Evolutionary conservation across 2,797 vertebrate genomes (phyloP).

Genomic region (Nannoperca obscura): DNA sequence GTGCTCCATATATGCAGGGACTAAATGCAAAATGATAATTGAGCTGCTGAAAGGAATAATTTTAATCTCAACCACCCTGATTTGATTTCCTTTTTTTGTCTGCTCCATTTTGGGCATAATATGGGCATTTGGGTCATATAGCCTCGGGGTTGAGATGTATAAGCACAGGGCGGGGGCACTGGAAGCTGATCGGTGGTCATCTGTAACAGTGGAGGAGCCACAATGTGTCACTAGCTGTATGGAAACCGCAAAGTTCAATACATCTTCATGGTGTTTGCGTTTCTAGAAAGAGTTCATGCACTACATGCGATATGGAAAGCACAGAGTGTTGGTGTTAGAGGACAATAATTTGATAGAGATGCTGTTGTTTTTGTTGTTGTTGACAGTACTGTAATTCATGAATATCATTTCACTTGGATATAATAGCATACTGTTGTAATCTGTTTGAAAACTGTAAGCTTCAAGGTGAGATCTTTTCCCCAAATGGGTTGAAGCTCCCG

Average conservation of each 20-base stretch:
- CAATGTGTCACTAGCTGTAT: too few species aligned
- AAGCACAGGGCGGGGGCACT: slow-evolving; percentile 19
- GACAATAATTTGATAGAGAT: background rate
- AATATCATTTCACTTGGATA: background rate
- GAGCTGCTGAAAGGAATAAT: slow-evolving; percentile 1
- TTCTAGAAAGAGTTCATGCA: too few species aligned
- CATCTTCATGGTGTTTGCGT: too few species aligned
- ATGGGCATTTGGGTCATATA: background rate
- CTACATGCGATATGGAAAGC: too few species aligned
- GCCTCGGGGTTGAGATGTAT: background rate
- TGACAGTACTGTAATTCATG: background rate
- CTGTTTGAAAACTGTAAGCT: background rate
- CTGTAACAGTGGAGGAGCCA: slow-evolving; percentile 37
- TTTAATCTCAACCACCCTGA: slow-evolving; percentile 1
- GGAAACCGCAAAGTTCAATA: too few species aligned
- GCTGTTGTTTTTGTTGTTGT: background rate
- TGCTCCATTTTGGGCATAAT: background rate
- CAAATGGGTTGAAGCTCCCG: background rate
- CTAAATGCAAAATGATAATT: slow-evolving; percentile 20
- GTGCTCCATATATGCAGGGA: slow-evolving; percentile 14
- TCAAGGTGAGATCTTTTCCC: background rate
- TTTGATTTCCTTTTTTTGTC: background rate
- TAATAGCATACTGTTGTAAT: background rate
- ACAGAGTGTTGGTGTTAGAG: too few species aligned
- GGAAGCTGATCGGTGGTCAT: slow-evolving; percentile 23